These are phyloP conservation scores for Eupithecia subfuscata DNA, from an alignment of 2,888 invertebrate species.

Conservation along the genomic window DNA sequence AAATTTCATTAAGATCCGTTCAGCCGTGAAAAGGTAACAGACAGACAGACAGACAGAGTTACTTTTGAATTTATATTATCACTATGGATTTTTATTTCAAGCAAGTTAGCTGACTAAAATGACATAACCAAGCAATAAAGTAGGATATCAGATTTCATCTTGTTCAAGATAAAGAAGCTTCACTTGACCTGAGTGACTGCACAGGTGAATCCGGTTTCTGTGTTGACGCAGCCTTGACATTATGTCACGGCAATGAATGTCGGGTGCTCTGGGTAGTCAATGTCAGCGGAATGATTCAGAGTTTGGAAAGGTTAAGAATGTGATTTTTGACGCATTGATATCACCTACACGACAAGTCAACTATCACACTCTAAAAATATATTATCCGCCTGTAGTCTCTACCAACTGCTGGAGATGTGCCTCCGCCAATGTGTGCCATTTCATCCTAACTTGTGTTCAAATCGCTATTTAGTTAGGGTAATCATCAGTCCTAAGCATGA, in stretches of 20 bases:
- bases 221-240: conserved; percentile 44
- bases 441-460: not conserved
- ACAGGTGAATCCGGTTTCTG: conserved; percentile 40
- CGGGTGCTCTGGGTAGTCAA: conserved; percentile 25
- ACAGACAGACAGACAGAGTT: no score
- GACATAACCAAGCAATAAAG: not conserved
- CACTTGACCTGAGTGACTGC: conserved; percentile 34
- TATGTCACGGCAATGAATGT: conserved; percentile 44
- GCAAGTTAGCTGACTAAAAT: not conserved
- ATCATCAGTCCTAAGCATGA: no score
- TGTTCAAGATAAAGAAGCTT: conserved; percentile 12
- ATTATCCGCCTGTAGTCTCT: no score
- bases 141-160: conserved; percentile 17
- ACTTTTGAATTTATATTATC: no score
- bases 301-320: conserved; percentile 8
- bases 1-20: no score
- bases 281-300: conserved; percentile 18
- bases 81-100: not conserved
- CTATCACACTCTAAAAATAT: not conserved
- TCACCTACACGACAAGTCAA: not conserved
- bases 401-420: not conserved
- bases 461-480: not conserved
- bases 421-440: not conserved
- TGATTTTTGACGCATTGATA: not conserved
- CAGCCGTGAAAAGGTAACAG: no score